These are phyloP conservation scores for Oryzias curvinotus DNA, from an alignment of 2,113 vertebrate species.

Conservation along the genomic window DNA sequence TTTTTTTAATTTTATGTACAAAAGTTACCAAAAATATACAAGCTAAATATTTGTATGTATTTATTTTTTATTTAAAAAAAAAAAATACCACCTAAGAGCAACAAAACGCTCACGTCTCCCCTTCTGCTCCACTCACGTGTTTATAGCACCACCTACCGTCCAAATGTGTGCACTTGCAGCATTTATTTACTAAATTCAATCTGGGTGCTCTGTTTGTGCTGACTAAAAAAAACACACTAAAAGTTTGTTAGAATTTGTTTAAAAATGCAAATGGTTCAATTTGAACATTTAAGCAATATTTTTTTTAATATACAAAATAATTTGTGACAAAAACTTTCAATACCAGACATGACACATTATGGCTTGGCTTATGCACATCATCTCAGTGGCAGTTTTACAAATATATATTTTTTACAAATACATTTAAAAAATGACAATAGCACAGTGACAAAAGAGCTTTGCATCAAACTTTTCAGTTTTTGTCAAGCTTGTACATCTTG, in stretches of 20 bases:
- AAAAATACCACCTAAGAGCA: too few relatives aligned
- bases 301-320: constrained; percentile 74
- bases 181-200: not conserved
- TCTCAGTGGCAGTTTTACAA: constrained; percentile 8
- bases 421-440: constrained; percentile 5
- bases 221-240: not conserved
- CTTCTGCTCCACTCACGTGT: not conserved
- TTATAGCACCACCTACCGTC: constrained; percentile 64
- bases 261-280: constrained; percentile 1
- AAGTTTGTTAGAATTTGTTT: not conserved
- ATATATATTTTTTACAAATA: constrained; percentile 4
- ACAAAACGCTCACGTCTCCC: too few relatives aligned
- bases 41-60: too few relatives aligned
- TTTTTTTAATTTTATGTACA: too few relatives aligned
- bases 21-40: too few relatives aligned
- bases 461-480: not conserved
- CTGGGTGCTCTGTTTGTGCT: not conserved
- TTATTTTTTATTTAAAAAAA: too few relatives aligned
- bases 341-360: constrained; percentile 35
- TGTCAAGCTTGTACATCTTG: constrained; percentile 4
- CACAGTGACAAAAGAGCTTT: constrained; percentile 12
- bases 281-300: constrained; percentile 37
- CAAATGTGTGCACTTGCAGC: too few relatives aligned
- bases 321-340: constrained; percentile 42
- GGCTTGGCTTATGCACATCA: constrained; percentile 14